These are phyloP conservation scores for Polietes domitor DNA, from an alignment of 2,888 invertebrate genomes.

Conservation along the genomic window DNA sequence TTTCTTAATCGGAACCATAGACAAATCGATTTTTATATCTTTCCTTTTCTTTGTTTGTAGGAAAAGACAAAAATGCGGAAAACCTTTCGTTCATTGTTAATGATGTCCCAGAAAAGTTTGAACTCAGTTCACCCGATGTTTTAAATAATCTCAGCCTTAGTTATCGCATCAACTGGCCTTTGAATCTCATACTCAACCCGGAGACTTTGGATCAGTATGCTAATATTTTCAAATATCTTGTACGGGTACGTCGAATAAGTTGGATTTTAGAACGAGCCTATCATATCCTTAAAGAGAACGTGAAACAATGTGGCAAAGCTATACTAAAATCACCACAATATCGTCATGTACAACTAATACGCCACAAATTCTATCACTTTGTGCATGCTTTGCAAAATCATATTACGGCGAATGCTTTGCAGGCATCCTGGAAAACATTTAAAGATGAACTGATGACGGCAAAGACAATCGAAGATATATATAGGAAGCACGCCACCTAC, in stretches of 20 bases:
- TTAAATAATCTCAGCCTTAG: slow-evolving; percentile 86
- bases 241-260: slow-evolving; percentile 88
- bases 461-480: slow-evolving; percentile 87
- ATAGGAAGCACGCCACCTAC: slow-evolving; percentile 87
- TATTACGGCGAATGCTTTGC: slow-evolving; percentile 88
- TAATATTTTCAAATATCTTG: slow-evolving; percentile 88
- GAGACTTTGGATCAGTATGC: slow-evolving; percentile 87
- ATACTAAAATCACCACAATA: slow-evolving; percentile 86
- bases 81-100: slow-evolving; percentile 85
- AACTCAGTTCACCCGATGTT: slow-evolving; percentile 85
- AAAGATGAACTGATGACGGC: slow-evolving; percentile 86
- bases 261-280: slow-evolving; percentile 89
- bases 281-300: slow-evolving; percentile 84
- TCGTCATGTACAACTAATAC: slow-evolving; percentile 86
- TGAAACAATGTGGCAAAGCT: slow-evolving; percentile 82
- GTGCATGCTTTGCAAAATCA: slow-evolving; percentile 89
- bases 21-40: too few species aligned
- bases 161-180: slow-evolving; percentile 88
- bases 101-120: slow-evolving; percentile 84
- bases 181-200: slow-evolving; percentile 88
- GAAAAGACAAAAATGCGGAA: slow-evolving; percentile 83
- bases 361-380: slow-evolving; percentile 89
- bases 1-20: too few species aligned
- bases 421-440: slow-evolving; percentile 88
- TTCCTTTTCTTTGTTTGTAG: slow-evolving; percentile 73